A percentile compares a stretch with the other conserved stretches of the same genome.
phyloP scores from a whole-genome alignment of 2,888 invertebrate genomes.

The Megaustenia siamemsis region DNA sequence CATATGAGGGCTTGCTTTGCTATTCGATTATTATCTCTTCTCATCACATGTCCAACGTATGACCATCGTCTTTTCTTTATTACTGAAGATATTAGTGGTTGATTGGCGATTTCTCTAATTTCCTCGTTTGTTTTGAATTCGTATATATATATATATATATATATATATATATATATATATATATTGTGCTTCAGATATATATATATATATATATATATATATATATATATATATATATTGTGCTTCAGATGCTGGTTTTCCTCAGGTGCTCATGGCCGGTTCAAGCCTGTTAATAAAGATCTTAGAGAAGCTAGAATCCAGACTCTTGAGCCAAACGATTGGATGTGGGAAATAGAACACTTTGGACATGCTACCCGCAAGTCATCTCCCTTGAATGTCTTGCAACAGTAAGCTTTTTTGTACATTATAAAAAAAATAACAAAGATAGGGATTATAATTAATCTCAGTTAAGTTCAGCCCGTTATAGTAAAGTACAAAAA shows the following conservation, averaged over 20 bases:
- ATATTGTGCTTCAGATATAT: too few species aligned
- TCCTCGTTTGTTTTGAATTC: too few species aligned
- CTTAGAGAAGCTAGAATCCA: slow-evolving; percentile 73
- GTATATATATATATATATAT: too few species aligned
- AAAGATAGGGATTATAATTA: neutral
- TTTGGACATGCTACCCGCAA: slow-evolving; percentile 76
- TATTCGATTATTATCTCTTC: too few species aligned
- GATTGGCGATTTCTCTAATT: too few species aligned
- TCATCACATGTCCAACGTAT: too few species aligned
- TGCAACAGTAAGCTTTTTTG: slow-evolving; percentile 53
- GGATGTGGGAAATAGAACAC: slow-evolving; percentile 77
- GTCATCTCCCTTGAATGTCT: slow-evolving; percentile 56
- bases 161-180: too few species aligned
- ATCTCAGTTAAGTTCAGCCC: neutral
- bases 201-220: too few species aligned
- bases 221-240: neutral
- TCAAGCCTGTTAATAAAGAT: slow-evolving; percentile 57
- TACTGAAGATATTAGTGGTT: too few species aligned
- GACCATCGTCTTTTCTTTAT: too few species aligned
- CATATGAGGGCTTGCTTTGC: too few species aligned
- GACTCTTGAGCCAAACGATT: slow-evolving; percentile 74
- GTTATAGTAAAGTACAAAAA: too few species aligned
- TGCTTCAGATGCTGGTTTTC: neutral
- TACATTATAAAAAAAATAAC: neutral
- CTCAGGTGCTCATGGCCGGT: slow-evolving; percentile 76